Base-by-base conservation (phyloP, 53 echinoderm and acorn worm genomes). In the Actinopyga echinites region DNA sequence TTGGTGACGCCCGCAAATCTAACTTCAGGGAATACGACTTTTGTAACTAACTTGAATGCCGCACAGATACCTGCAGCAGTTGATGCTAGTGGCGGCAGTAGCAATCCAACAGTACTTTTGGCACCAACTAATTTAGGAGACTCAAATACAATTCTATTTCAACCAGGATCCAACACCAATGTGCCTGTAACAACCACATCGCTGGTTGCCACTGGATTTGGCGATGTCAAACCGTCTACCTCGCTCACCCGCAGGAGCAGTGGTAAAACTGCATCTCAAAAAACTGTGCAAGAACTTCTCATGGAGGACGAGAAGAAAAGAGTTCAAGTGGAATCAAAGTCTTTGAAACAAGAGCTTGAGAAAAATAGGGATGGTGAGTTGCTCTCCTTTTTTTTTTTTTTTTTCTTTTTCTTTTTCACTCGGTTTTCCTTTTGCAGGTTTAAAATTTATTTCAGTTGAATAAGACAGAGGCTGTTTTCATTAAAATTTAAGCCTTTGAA, bases 301-400 rank as follows among this genome's bases (percentile, higher is more conserved):
- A 62, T 25, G 60, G 81, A 80, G 25, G 81, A 62, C 19, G 81
- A 80, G 22, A 59, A 80, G 38, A 80, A 80, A 30, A 24, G 81
- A 23, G 81, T 59, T 11, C 81, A 80, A 38, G 81, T 80, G 13
- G 81, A 80, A 21, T 59, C 60, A 0, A 56, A 80, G 6, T 19
- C 81, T 8, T 20, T 80, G 4, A 31, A 5, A 31, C 28, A 62
- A 62, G 81, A 80, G n/a, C 36, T 80, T 22, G 60, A 60, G 62
- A 80, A 80, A 57, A 80, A 38, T 62, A 32, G 81, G 22, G 81
- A 80, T 30, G 58, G 81, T 80, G 35, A 80, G 81, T 80, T 69
- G 12, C 23, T 33, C n/a, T n/a, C n/a, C n/a, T n/a, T n/a, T n/a
- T n/a, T n/a, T n/a, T n/a, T n/a, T n/a, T n/a, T n/a, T n/a, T n/a